Base-by-base conservation (phyloP, 2,888 invertebrate species). In the Cantharis rustica region DNA sequence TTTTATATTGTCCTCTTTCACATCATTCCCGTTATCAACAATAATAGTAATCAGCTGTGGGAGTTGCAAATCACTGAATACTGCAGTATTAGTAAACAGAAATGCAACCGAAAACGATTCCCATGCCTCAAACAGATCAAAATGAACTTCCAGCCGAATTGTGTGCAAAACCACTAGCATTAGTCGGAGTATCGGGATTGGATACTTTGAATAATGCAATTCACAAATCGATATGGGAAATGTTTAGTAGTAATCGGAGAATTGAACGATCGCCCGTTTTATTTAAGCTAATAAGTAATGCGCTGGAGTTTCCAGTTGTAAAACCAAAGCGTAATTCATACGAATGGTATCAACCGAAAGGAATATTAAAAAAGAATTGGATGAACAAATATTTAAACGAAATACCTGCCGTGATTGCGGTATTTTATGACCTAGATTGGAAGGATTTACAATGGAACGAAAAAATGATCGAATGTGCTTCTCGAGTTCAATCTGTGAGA, bases 341-440 rank as follows among this genome's bases (percentile, higher is more conserved):
- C 87, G 98, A 98, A 86, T 97, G 96, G 95, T 98, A 98, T 88
- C 94, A 96, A 82, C 97, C 97, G 0, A 96, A 95, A 87, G 98
- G 99, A 11, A 95, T 99, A 80, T 89, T 99, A 9, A 98, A 98
- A 87, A 93, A 94, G 64, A 96, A 96, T 86, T 99, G 99, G 99
- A 95, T 98, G 90, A 91, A 93, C 71, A 99, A 99, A 88, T 97
- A 98, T 86, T 90, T 97, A 61, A 93, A 94, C 81, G 91, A 95
- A 75, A 91, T 99, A 80, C 99, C 99, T 10, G 94, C 98, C 1
- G 95, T 99, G 0, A 94, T 97, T 23, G 97, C 98, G 2, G 92
- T 98, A 79, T 99, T 99, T 88, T 96, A 96, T 87, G 98, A 99
- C 85, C 92, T 99, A 86, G 98, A 99, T 88, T 99, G 99, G 99